Evolutionary conservation across 2,113 vertebrate genomes (phyloP), one percentile per base, ranked within the genome.

Genomic region (Takifugu flavidus): DNA sequence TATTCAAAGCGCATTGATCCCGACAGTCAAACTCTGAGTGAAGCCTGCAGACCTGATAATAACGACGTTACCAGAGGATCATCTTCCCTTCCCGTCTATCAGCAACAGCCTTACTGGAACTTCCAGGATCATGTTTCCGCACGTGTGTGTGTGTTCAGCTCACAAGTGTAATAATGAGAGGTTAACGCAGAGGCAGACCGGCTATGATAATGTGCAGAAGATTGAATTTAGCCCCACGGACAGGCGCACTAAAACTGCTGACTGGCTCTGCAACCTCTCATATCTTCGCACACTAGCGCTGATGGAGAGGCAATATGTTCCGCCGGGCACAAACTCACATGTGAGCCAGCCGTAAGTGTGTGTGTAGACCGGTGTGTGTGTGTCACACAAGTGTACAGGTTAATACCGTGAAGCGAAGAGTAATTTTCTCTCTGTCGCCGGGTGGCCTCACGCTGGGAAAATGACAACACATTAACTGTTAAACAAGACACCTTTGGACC

Each of bases 1-100:
- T 10, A 39, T 39, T 39, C 34, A 10, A 11, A 39, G 34, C 34
- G 34, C 45, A 47, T 5, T 47, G 13, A 83, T 82, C 75, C 12
- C 42, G 3, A 52, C 73, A 62, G 75, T 56, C 62, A 45, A 53
- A 42, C 70, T 75, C 15, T 63, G 71, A 73, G 61, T 64, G 78
- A 80, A 63, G 58, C 59, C 71, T 77, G 67, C 67, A 73, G 75
- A 78, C 65, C 66, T 74, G 78, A 81, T 83, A 69, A 78, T 83
- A 79, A 86, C 78, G 84, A 80, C 80, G 77, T 79, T 85, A 82
- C 82, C 61, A 82, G 56, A 52, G 66, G 85, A 86, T 87, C 83
- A 83, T 81, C 76, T 88, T 88, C 67, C 84, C 68, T 88, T 88
- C 85, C 86, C 85, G 83, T 84, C 84, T 86, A 84, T 88, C 85